Evolutionary conservation across 92 coral and sea anemone species (phyloP).

Genomic region (Zoanthus solanderi): DNA sequence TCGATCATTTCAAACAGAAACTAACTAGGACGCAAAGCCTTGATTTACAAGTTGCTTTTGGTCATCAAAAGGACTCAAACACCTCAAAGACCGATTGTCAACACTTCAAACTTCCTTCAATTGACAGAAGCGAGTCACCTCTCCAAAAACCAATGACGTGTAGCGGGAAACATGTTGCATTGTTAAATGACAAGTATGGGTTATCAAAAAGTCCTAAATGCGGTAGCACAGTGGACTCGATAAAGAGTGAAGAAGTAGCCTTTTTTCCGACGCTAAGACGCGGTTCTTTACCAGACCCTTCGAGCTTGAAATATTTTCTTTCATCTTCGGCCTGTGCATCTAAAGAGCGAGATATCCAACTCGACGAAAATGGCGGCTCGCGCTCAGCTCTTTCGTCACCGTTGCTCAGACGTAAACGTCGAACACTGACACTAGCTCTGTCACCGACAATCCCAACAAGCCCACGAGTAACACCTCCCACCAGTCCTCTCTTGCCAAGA

Average conservation of each 20-base stretch:
- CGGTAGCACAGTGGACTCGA: neutral
- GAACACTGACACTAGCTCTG: neutral
- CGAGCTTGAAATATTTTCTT: neutral
- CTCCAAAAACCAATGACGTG: neutral
- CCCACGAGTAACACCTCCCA: constrained; percentile 10
- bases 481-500: constrained; percentile 60
- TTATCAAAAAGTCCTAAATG: neutral
- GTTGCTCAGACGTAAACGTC: neutral
- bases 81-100: neutral
- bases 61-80: neutral
- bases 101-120: constrained; percentile 9
- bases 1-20: neutral
- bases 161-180: neutral
- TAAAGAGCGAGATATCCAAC: neutral
- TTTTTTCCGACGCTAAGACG: neutral
- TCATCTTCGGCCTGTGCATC: neutral
- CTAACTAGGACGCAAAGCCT: neutral
- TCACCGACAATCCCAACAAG: neutral
- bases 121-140: neutral
- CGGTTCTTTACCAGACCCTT: constrained; percentile 18
- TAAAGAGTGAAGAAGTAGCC: neutral
- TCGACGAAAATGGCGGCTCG: neutral
- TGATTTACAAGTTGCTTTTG: neutral
- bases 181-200: neutral
- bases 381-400: neutral